These are phyloP conservation scores for Balaenoptera acutorostrata DNA, from an alignment of 2,113 vertebrate species.

Conservation along the genomic window DNA sequence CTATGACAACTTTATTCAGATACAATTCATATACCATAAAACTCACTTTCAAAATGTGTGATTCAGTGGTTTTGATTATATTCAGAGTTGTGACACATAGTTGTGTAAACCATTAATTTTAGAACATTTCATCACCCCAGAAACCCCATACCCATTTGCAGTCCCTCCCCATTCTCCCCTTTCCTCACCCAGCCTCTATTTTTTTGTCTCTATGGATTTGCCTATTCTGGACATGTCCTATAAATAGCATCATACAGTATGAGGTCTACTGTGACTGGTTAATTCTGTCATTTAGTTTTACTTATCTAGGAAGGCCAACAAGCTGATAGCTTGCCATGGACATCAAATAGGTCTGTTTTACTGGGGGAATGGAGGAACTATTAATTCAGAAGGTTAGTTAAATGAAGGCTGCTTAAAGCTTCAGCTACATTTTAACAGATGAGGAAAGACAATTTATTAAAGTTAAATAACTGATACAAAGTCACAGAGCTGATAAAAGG, in stretches of 20 bases:
- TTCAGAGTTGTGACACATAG: not conserved
- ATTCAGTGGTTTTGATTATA: constrained; percentile 18
- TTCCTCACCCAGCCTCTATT: not conserved
- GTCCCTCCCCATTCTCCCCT: not conserved
- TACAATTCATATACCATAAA: not conserved
- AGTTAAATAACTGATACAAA: not conserved
- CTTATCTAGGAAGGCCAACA: not conserved
- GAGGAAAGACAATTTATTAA: not conserved
- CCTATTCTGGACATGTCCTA: not conserved
- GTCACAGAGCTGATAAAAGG: not conserved
- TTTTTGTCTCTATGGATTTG: not conserved
- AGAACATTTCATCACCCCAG: not conserved
- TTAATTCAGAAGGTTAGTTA: not conserved
- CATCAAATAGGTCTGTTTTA: not conserved
- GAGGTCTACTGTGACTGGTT: not conserved
- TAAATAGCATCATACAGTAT: not conserved
- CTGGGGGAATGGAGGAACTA: not conserved
- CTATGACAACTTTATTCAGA: not conserved
- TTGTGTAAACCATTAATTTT: constrained; percentile 9
- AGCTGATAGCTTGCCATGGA: not conserved
- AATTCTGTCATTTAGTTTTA: not conserved
- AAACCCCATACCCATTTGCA: not conserved
- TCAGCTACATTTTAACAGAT: not conserved
- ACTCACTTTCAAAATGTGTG: not conserved
- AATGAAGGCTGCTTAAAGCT: not conserved